Evolutionary conservation across 2,113 vertebrate genomes (phyloP).

Genomic region (Burhinus bistriatus): DNA sequence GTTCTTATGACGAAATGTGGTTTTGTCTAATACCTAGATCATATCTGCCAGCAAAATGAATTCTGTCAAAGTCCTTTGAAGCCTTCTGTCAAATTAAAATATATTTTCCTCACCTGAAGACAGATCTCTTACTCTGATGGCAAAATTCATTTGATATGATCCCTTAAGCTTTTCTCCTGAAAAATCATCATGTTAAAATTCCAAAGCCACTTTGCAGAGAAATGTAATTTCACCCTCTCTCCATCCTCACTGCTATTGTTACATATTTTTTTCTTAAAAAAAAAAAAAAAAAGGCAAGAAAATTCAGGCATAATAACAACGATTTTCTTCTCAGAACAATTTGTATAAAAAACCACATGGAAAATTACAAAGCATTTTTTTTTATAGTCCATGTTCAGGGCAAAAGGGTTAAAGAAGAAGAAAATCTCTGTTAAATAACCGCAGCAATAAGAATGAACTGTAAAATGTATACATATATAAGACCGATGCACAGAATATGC

Average conservation of each 20-base stretch:
- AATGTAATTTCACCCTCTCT: not conserved
- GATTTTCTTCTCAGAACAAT: slow-evolving; percentile 4
- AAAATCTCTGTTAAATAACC: not conserved
- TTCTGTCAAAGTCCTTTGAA: slow-evolving; percentile 60
- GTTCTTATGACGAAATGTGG: not conserved
- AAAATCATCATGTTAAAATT: slow-evolving; percentile 40
- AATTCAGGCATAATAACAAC: not conserved
- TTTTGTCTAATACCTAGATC: slow-evolving; percentile 47
- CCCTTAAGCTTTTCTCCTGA: slow-evolving; percentile 51
- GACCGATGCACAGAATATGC: not conserved
- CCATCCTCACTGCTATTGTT: not conserved
- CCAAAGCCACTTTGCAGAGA: not conserved
- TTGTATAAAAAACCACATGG: not conserved
- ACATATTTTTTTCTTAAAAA: not conserved
- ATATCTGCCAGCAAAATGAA: slow-evolving; percentile 51
- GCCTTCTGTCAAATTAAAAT: slow-evolving; percentile 58
- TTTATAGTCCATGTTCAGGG: not conserved
- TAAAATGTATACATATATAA: not conserved
- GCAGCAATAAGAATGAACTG: not conserved
- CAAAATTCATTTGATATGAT: slow-evolving; percentile 61
- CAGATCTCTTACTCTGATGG: slow-evolving; percentile 57
- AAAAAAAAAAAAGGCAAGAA: not conserved
- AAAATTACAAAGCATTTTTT: not conserved
- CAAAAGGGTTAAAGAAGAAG: not conserved
- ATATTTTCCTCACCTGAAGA: not conserved